Evolutionary conservation across 1,140 invertebrate species (phyloP), one percentile per base, ranked within the genome.

Genomic region (Procambarus virginalis): DNA sequence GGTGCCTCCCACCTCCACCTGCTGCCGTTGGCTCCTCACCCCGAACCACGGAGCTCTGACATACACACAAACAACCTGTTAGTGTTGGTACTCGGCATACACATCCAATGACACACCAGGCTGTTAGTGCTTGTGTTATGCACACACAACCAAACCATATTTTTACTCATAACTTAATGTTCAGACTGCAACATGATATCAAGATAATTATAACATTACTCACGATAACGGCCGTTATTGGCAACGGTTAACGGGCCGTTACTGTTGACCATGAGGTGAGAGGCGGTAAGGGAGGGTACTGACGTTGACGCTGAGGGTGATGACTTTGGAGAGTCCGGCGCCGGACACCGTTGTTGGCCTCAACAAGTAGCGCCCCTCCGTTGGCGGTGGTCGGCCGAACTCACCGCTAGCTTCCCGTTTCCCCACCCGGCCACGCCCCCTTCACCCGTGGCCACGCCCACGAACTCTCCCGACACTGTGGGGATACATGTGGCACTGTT

Each of bases 341-440:
- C 95, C 95, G 49, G 49, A 96, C 94, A 5, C 94, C 94, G 92
- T 96, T 96, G 86, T 93, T 93, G 0, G 95, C 94, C 91, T 95
- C 94, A 92, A 96, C 46, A 95, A 92, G 93, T 95, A 96, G 85
- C 94, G 94, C 2, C 95, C 95, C 87, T 95, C 94, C 93, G n/a
- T n/a, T 96, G 80, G 76, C 91, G 90, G 93, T 94, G 92, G 78
- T 92, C 92, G 2, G 94, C 93, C 10, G 93, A 91, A 17, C 93
- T 92, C 55, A 96, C 94, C 45, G 93, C 92, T 49, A 95, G 92
- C 2, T 94, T 94, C 2, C 95, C 95, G 93, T 95, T 95, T n/a
- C 93, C 92, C 78, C 94, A 93, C n/a, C 10, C 68, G 6, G 73
- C 86, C 70, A 89, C 51, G 6, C 83, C 84, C 46, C 84, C 73